These are phyloP conservation scores for Lithodes maja DNA, from an alignment of 2,888 invertebrate species.

Conservation along the genomic window DNA sequence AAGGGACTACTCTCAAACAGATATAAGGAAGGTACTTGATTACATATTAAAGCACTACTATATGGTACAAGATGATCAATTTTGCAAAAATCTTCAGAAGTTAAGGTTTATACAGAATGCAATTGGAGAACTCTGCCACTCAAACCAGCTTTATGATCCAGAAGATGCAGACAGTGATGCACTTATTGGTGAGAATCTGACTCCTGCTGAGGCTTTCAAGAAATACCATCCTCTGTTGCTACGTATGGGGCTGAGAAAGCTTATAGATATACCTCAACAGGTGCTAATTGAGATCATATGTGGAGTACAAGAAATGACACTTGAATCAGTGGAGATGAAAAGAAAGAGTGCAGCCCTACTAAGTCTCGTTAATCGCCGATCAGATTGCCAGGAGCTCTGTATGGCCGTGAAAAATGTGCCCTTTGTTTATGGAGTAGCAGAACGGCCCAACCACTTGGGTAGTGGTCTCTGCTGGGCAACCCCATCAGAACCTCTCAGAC, in stretches of 20 bases:
- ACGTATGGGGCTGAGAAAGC: slow-evolving; percentile 20
- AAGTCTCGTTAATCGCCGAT: slow-evolving; percentile 1
- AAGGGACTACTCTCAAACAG: not conserved
- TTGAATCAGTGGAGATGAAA: not conserved
- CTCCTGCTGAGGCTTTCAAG: not conserved
- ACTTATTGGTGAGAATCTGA: slow-evolving; percentile 27
- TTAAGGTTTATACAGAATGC: slow-evolving; percentile 17
- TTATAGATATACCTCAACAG: slow-evolving; percentile 7
- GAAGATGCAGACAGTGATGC: slow-evolving; percentile 32
- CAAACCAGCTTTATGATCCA: slow-evolving; percentile 41
- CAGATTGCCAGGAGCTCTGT: slow-evolving; percentile 24
- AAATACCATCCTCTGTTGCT: slow-evolving; percentile 14
- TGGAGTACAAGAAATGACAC: not conserved
- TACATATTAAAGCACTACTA: slow-evolving; percentile 12
- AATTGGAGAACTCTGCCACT: not conserved
- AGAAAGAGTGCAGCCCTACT: slow-evolving; percentile 31
- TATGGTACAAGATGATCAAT: not conserved
- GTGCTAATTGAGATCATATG: slow-evolving; percentile 16
- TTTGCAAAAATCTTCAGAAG: slow-evolving; percentile 10
- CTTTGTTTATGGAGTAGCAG: slow-evolving; percentile 35
- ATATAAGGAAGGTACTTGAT: not conserved
- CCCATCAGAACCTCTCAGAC: not conserved
- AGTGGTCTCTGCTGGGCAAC: slow-evolving; percentile 22
- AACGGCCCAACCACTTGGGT: slow-evolving; percentile 12
- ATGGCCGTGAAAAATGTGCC: slow-evolving; percentile 10